phyloP scores from a whole-genome alignment of 2,888 invertebrate genomes.

The Ormyrus rosae region DNA sequence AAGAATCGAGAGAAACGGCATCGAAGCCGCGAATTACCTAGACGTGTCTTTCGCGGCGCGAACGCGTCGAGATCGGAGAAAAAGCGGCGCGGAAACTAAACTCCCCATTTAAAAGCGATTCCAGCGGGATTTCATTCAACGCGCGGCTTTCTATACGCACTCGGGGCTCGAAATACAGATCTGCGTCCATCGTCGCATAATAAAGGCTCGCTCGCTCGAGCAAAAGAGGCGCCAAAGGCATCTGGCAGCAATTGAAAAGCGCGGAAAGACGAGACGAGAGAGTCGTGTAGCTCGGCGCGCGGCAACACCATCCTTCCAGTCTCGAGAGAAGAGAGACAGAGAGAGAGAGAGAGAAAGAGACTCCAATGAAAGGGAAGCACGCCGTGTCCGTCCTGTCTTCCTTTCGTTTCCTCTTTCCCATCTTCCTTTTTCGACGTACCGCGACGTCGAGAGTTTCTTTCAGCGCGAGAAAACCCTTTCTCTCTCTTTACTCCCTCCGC shows the following conservation, averaged over 20 bases:
- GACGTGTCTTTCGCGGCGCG: too few species aligned
- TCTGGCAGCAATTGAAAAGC: slow-evolving; percentile 45
- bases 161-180: slow-evolving; percentile 22
- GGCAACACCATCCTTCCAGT: neutral
- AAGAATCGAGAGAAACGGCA: neutral
- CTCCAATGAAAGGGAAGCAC: neutral
- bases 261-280: slow-evolving; percentile 35
- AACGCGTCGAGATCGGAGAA: neutral
- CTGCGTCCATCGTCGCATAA: slow-evolving; percentile 21
- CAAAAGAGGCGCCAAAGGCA: slow-evolving; percentile 20
- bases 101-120: slow-evolving; percentile 21
- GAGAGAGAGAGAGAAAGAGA: slow-evolving; percentile 10
- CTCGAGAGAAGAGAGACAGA: slow-evolving; percentile 20
- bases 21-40: too few species aligned
- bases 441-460: slow-evolving; percentile 9
- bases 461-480: slow-evolving; percentile 47
- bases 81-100: neutral
- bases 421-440: neutral
- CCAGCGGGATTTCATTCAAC: slow-evolving; percentile 9
- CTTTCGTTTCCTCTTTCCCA: slow-evolving; percentile 5
- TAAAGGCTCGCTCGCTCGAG: neutral
- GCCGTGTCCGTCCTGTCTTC: slow-evolving; percentile 6
- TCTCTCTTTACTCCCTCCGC: slow-evolving; percentile 44
- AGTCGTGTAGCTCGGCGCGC: neutral
- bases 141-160: neutral